Base-by-base conservation (phyloP, 2,113 vertebrate species). In the Jaculus jaculus region DNA sequence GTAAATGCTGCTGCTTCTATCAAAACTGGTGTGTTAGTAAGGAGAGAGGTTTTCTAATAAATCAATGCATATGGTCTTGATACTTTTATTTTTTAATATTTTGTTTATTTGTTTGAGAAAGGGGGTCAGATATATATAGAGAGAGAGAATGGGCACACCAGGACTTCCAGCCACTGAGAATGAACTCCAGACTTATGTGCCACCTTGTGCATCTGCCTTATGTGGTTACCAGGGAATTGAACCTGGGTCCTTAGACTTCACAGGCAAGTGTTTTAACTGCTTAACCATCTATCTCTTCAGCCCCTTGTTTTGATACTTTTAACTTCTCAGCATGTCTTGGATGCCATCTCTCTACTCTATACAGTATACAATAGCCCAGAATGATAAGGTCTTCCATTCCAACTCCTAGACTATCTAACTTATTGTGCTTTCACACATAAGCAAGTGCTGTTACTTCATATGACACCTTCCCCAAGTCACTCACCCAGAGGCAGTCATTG, bases 1-100 rank as follows among this genome's bases (percentile, higher is more conserved):
- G 16, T 90, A 78, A 90, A 58, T 34, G 34, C 54, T 84, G 23
- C 69, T 83, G 26, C 61, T 90, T 61, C 88, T 91, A 77, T 84
- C 74, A 75, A 78, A 71, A 30, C 28, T 21, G 39, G 32, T 85
- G 5, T 91, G 58, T 66, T 16, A 84, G 81, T 65, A 8, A 17
- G 18, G n/a, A 16, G 87, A 63, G 30, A 23, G 84, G 30, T 84
- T 88, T 54, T 73, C 39, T 9, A 47, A 60, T 90, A 90, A 63
- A 63, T 91, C 84, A 85, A 1, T 39, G 81, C 26, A 24, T 79
- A 42, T 18, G 42, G 73, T 72, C 60, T 54, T 58, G 74, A 39
- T 58, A 23, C 18, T 85, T 94, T 77, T 86, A n/a, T 47, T 47
- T 47, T 47, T 6, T 47, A 47, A 47, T 47, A 47, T 47, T 5